Evolutionary conservation across 2,113 vertebrate genomes (phyloP), one percentile per base, ranked within the genome.

Genomic region (Pyxicephalus adspersus): DNA sequence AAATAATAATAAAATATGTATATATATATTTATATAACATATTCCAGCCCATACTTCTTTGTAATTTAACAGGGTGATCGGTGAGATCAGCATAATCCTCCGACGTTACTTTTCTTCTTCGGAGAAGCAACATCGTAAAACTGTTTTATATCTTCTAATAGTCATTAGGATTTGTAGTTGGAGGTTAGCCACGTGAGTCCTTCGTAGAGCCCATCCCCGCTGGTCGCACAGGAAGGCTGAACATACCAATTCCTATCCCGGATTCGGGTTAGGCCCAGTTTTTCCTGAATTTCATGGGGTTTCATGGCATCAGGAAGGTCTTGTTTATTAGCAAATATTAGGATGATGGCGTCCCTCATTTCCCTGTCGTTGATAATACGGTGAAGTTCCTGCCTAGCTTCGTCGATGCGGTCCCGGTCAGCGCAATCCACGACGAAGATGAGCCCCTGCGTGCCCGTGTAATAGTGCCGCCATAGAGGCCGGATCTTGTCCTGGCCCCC

Each of bases 231-330:
- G 83, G 98, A 98, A 84, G 98, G 98, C 94, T 99, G 98, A 94
- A 99, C 97, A 86, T 99, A 99, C 98, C 98, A 99, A 96, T 99
- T 99, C 92, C 97, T 96, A 95, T 99, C 98, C 93, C 98, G 92
- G 90, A 99, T 98, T 63, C 98, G 97, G 80, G 98, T 99, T 92
- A 99, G 94, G 86, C 98, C 98, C 87, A 99, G 94, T 94, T 99
- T 99, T 91, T 99, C 98, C 87, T 99, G 98, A 90, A 99, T 99
- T 90, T 99, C 98, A 1, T 99, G 98, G 26, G 98, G 98, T 91
- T 99, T 99, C 97, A 99, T 99, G 91, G 98, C 97, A 83, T 99
- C 98, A 0, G 97, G 95, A 76, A 99, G 96, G 91, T 99, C 97
- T 95, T 99, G 98, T 93, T 99, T 99, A 91, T 99, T 99, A 92